These are phyloP conservation scores for Hycleus cichorii DNA, from an alignment of 1,140 invertebrate species.

Conservation along the genomic window DNA sequence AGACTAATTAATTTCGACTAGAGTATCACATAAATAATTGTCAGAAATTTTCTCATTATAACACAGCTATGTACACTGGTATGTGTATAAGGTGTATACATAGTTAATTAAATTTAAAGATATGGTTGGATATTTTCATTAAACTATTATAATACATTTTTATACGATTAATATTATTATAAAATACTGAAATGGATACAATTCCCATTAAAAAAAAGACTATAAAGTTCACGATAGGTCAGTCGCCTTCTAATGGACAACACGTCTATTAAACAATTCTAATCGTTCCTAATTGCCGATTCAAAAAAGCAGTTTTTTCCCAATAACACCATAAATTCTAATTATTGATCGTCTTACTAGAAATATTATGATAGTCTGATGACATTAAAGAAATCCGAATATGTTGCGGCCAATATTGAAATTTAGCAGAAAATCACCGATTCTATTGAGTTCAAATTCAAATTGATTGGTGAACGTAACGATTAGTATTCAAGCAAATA, in stretches of 20 bases:
- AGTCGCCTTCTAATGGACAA: conserved; percentile 26
- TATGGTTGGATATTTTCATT: conserved; percentile 4
- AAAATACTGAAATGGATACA: conserved; percentile 17
- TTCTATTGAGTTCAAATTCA: too few relatives aligned
- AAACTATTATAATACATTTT: conserved; percentile 12
- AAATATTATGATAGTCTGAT: too few relatives aligned
- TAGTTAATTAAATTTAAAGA: conserved; percentile 13
- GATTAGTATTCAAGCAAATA: too few relatives aligned
- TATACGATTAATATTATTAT: conserved; percentile 6
- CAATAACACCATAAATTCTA: too few relatives aligned
- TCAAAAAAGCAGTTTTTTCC: conserved; percentile 11
- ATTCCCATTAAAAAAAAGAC: conserved; percentile 20
- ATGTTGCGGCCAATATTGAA: too few relatives aligned
- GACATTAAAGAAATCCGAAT: too few relatives aligned
- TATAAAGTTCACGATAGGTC: conserved; percentile 23
- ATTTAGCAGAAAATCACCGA: too few relatives aligned
- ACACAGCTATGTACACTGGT: too few relatives aligned
- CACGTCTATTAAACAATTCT: conserved; percentile 20
- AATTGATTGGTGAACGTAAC: too few relatives aligned
- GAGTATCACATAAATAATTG: conserved; percentile 7
- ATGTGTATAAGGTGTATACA: not conserved
- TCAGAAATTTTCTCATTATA: conserved; percentile 10
- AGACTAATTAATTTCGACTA: conserved; percentile 16
- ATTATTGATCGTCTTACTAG: too few relatives aligned
- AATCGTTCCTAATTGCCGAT: conserved; percentile 19